Evolutionary conservation across 2,888 invertebrate species (phyloP).

Genomic region (Serripes groenlandicus): DNA sequence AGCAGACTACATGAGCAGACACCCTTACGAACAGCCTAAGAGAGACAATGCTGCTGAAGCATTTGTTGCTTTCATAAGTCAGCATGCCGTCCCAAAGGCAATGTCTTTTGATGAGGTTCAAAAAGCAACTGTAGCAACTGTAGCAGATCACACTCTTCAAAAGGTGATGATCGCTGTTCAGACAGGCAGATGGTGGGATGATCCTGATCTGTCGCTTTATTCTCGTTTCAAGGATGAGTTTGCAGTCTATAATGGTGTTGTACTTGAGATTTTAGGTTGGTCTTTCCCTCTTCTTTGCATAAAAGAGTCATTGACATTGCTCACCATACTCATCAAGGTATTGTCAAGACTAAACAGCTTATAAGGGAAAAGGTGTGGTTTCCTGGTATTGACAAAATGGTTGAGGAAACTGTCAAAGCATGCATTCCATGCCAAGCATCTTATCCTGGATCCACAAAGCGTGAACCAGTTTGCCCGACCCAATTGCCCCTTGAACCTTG

Average conservation of each 20-base stretch:
- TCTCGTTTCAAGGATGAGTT: constrained; percentile 40
- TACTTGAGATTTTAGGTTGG: constrained; percentile 17
- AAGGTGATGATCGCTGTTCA: too few species aligned
- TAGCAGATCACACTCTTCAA: not conserved
- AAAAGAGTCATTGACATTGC: not conserved
- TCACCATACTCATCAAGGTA: constrained; percentile 18
- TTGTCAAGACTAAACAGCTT: constrained; percentile 20
- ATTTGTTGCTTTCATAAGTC: constrained; percentile 42
- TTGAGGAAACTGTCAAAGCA: constrained; percentile 46
- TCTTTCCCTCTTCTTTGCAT: constrained; percentile 14
- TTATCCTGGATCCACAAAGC: constrained; percentile 5
- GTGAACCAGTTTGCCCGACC: constrained; percentile 51
- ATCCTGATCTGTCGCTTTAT: constrained; percentile 4
- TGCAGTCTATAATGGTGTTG: constrained; percentile 35
- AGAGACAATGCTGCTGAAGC: constrained; percentile 8
- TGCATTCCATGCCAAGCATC: constrained; percentile 55
- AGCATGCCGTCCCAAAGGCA: constrained; percentile 43
- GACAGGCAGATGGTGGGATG: too few species aligned
- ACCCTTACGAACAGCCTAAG: too few species aligned
- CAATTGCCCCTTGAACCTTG: constrained; percentile 58
- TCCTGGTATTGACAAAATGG: constrained; percentile 50
- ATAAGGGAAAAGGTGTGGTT: constrained; percentile 36
- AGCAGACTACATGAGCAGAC: constrained; percentile 60
- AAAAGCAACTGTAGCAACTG: constrained; percentile 43
- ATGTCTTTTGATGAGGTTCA: constrained; percentile 57